These are phyloP conservation scores for Rhabdornis inornatus DNA, from an alignment of 2,113 vertebrate genomes.

Conservation along the genomic window DNA sequence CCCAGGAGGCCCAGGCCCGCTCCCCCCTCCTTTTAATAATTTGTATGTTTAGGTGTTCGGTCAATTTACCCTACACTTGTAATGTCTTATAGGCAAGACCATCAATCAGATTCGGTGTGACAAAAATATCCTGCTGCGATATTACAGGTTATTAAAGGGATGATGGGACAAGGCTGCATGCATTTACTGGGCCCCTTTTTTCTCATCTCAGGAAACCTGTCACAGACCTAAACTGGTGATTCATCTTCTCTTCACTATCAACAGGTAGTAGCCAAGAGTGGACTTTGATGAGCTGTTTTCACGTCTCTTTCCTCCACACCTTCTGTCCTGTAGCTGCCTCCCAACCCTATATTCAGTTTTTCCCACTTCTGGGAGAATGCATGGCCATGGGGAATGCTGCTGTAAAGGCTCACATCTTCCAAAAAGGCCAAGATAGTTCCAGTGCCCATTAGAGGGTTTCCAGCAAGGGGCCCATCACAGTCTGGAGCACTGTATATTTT, in stretches of 20 bases:
- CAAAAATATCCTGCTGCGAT: slow-evolving; percentile 82
- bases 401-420: background rate
- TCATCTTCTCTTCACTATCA: slow-evolving; percentile 78
- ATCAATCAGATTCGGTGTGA: slow-evolving; percentile 87
- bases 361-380: background rate
- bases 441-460: background rate
- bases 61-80: slow-evolving; percentile 84
- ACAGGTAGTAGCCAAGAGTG: slow-evolving; percentile 77
- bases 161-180: slow-evolving; percentile 74
- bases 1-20: slow-evolving; percentile 69
- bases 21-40: slow-evolving; percentile 94
- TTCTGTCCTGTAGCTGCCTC: background rate
- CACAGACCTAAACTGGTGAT: slow-evolving; percentile 78
- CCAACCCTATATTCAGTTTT: background rate
- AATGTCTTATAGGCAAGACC: slow-evolving; percentile 80
- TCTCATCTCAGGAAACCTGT: slow-evolving; percentile 82
- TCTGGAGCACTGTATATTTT: background rate
- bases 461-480: background rate
- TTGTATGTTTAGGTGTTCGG: slow-evolving; percentile 95
- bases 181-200: slow-evolving; percentile 76
- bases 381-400: background rate
- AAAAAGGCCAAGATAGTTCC: background rate
- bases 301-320: slow-evolving; percentile 43
- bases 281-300: slow-evolving; percentile 72
- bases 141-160: slow-evolving; percentile 91